Evolutionary conservation across 30 jellyfish, hydroid and myxozoan species (phyloP), one percentile per base, ranked within the genome.

Genomic region (Hydractinia echinata): DNA sequence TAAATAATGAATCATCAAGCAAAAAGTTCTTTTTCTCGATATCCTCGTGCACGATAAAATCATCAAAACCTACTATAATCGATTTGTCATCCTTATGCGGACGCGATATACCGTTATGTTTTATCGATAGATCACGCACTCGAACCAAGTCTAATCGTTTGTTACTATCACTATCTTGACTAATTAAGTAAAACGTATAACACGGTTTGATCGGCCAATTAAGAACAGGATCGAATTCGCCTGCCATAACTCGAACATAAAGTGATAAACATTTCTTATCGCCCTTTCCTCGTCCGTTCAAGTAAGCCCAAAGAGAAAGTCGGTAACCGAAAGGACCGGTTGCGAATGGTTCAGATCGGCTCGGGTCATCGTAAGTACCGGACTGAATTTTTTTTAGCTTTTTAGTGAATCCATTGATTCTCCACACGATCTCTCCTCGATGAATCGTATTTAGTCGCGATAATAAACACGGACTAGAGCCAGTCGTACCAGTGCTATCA

Each of bases 311-410:
- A 7, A 87, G 86, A 39, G 99, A 87, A 44, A 93, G 90, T 5
- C 99, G 94, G 84, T 93, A 93, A 4, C 99, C 99, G 82, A 80
- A 81, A 67, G 96, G 96, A 13, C 96, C 99, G 30, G 99, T 87
- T 39, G 90, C 80, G 70, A 93, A 93, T 51, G 99, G 94, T 51
- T 93, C 99, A 64, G 97, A 88, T 15, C 95, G 85, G 78, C 81
- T 88, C 54, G 99, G 99, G 53, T 93, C 99, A 8, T 93, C 99
- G 77, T 87, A 89, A 50, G 90, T 86, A 14, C 96, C 96, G 53
- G 99, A 88, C 82, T 88, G 96, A 76, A 93, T 87, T 77, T 88
- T 93, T 49, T 95, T 84, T 64, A 93, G 89, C 85, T 93, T 93
- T 67, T 95, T 79, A 6, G 96, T 71, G 79, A 93, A 93, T 10